phyloP scores from a whole-genome alignment of 2,113 vertebrate genomes.

The Zosterops lateralis region DNA sequence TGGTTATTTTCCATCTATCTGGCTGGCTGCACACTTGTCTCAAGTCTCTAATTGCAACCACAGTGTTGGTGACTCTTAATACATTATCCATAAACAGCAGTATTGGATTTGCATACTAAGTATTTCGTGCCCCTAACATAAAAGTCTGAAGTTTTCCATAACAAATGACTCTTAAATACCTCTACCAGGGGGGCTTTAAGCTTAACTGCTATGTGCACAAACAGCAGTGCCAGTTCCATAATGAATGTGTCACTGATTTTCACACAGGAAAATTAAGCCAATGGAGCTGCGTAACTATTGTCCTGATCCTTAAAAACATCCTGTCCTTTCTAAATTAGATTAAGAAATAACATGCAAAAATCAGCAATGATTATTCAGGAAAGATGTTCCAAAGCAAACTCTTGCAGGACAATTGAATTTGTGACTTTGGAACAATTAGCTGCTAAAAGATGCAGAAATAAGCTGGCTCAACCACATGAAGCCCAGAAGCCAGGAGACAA shows the following conservation, averaged over 20 bases:
- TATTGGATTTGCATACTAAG: not conserved
- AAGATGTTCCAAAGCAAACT: slow-evolving; percentile 49
- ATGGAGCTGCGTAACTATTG: not conserved
- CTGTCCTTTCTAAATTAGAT: slow-evolving; percentile 43
- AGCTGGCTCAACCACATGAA: not conserved
- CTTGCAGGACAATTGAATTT: not conserved
- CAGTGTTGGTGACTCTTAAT: not conserved
- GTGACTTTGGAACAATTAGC: slow-evolving; percentile 33
- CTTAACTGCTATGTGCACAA: not conserved
- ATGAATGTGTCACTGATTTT: not conserved
- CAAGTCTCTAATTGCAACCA: not conserved
- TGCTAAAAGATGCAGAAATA: slow-evolving; percentile 23
- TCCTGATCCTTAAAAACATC: slow-evolving; percentile 35
- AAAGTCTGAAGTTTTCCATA: slow-evolving; percentile 17
- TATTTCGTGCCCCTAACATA: not conserved
- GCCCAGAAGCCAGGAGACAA: not conserved
- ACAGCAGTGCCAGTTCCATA: not conserved
- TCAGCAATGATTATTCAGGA: slow-evolving; percentile 18
- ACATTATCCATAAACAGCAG: slow-evolving; percentile 11
- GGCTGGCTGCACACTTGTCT: not conserved
- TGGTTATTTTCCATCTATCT: not conserved
- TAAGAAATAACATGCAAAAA: slow-evolving; percentile 39
- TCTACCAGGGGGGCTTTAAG: not conserved
- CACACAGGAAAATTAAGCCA: slow-evolving; percentile 25
- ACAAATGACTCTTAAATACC: slow-evolving; percentile 9